Percentiles rank a stretch among this genome's conserved stretches.
Conservation (phyloP, 2,113 vertebrate species). For the Pterocles gutturalis region DNA sequence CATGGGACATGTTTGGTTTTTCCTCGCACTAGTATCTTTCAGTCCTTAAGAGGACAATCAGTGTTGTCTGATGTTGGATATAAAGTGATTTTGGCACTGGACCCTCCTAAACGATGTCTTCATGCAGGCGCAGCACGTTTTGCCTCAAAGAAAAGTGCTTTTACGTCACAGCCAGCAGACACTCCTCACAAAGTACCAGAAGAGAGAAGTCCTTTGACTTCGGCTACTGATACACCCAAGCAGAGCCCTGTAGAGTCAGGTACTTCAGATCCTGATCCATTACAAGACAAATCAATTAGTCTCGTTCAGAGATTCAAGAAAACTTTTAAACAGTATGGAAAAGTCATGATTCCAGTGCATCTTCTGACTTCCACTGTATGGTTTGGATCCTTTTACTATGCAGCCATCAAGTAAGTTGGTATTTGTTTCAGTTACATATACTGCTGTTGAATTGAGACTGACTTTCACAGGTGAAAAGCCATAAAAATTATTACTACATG, state of each 20-base stretch:
- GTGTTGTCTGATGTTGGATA: conserved; percentile 47
- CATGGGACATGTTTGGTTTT: conserved; percentile 56
- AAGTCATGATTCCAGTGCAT: conserved; percentile 96
- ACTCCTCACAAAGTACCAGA: conserved; percentile 15
- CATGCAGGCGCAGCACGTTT: conserved; percentile 54
- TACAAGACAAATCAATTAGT: conserved; percentile 92
- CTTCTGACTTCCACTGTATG: conserved; percentile 91
- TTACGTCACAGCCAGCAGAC: conserved; percentile 6
- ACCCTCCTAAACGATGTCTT: conserved; percentile 69
- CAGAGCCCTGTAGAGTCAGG: conserved; percentile 35
- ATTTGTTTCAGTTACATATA: neutral
- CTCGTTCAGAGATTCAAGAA: conserved; percentile 93
- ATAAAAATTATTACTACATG: neutral
- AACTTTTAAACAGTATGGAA: conserved; percentile 96
- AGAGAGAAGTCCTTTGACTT: neutral
- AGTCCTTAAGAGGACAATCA: conserved; percentile 51
- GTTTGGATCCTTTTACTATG: conserved; percentile 97
- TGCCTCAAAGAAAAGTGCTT: conserved; percentile 49
- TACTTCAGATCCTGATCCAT: conserved; percentile 84
- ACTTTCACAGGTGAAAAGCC: neutral
- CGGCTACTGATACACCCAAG: neutral
- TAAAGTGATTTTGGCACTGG: conserved; percentile 52
- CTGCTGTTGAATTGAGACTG: neutral
- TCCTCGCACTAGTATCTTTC: conserved; percentile 38
- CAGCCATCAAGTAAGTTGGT: conserved; percentile 93